Evolutionary conservation across 2,797 vertebrate species (phyloP).

Genomic region (Tenualosa ilisha): DNA sequence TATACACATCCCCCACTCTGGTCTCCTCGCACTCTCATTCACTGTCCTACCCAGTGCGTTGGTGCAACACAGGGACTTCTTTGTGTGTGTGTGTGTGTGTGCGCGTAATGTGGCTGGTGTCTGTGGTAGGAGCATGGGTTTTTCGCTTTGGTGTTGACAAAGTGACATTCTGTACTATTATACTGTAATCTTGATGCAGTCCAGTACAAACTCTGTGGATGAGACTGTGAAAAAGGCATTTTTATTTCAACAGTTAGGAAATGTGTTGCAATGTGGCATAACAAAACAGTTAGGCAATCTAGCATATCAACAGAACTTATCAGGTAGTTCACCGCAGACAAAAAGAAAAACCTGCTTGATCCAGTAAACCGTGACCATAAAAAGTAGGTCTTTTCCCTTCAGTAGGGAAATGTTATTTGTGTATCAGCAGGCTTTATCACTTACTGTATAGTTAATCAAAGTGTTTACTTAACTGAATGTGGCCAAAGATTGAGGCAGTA

Average conservation of each 20-base stretch:
- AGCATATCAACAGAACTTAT: background rate
- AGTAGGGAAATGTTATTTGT: background rate
- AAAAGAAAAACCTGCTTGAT: background rate
- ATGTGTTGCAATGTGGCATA: background rate
- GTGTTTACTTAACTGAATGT: background rate
- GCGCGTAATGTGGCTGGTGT: background rate
- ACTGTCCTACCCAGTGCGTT: background rate
- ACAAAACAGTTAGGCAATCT: background rate
- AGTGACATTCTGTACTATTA: background rate
- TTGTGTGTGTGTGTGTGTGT: conserved; percentile 7
- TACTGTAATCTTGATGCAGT: background rate
- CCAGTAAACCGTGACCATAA: background rate
- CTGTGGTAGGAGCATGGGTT: too few species aligned
- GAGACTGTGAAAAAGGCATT: background rate
- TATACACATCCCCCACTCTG: background rate
- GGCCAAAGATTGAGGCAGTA: background rate
- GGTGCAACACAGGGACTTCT: background rate
- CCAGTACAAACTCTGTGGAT: background rate
- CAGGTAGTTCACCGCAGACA: background rate
- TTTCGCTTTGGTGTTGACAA: too few species aligned
- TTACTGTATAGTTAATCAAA: background rate
- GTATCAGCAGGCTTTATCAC: background rate
- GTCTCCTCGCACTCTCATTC: background rate
- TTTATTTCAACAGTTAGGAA: background rate
- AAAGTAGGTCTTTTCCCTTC: background rate